phyloP scores from a whole-genome alignment of 2,888 invertebrate species.

The Mechanitis mazaeus region DNA sequence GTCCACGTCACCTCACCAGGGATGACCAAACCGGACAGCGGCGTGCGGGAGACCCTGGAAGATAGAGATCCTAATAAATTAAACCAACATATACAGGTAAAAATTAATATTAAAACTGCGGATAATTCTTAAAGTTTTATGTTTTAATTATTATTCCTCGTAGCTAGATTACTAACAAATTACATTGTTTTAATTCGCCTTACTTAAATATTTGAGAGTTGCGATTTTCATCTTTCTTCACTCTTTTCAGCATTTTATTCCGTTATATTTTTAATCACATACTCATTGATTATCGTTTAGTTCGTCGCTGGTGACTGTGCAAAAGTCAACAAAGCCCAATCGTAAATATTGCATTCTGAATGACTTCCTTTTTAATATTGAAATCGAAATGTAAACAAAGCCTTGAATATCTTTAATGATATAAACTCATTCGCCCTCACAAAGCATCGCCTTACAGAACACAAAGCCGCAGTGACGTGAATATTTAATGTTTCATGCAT shows the following conservation, averaged over 20 bases:
- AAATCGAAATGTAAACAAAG: neutral
- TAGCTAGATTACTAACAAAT: too few species aligned
- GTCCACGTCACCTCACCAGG: constrained; percentile 37
- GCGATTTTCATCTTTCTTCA: too few species aligned
- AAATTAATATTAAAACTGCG: neutral
- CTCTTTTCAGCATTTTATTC: too few species aligned
- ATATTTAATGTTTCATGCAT: too few species aligned
- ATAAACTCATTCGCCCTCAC: neutral
- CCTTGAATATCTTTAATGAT: neutral
- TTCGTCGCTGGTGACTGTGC: neutral
- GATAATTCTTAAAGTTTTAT: neutral
- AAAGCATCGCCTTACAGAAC: constrained; percentile 4
- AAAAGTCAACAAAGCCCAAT: too few species aligned
- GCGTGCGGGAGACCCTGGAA: constrained; percentile 73
- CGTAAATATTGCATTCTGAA: too few species aligned
- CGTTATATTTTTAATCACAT: too few species aligned
- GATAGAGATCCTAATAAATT: constrained; percentile 83
- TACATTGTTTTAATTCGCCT: too few species aligned
- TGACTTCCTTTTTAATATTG: neutral
- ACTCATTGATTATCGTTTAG: neutral
- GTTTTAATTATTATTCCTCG: too few species aligned
- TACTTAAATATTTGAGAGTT: too few species aligned
- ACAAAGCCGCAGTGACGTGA: neutral
- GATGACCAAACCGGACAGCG: constrained; percentile 57
- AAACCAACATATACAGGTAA: constrained; percentile 83